phyloP scores from a whole-genome alignment of 1,140 invertebrate genomes.

The Brachionus paranguensis region DNA sequence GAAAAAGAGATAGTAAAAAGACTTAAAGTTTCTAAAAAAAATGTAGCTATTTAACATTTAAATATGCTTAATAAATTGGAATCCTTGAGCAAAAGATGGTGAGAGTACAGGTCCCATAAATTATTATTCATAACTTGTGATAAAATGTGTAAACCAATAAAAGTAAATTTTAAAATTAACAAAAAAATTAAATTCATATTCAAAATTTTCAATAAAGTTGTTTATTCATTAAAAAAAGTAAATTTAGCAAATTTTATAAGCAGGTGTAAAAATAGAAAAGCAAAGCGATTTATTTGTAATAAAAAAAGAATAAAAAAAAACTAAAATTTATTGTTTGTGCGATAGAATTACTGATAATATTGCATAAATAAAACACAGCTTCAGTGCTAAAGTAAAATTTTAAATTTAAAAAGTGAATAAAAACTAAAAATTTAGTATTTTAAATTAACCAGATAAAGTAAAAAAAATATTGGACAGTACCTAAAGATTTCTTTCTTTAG shows the following conservation, averaged over 20 bases:
- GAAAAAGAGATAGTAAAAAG: no score
- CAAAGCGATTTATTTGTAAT: not conserved
- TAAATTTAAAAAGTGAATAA: not conserved
- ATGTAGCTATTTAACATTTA: no score
- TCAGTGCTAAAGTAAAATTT: not conserved
- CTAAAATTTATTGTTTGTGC: not conserved
- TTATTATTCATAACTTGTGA: not conserved
- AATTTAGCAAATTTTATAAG: not conserved
- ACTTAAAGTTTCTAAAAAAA: no score
- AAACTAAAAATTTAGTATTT: not conserved
- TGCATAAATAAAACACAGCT: not conserved
- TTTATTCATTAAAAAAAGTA: not conserved
- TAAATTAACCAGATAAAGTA: not conserved
- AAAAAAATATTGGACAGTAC: not conserved
- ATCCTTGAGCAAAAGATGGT: no score
- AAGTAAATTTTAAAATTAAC: not conserved
- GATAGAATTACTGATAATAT: not conserved
- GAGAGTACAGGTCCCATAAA: no score
- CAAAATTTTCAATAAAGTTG: not conserved
- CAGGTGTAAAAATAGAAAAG: not conserved
- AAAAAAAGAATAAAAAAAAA: not conserved
- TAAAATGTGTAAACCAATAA: not conserved
- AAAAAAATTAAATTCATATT: not conserved
- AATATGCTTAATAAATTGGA: no score
- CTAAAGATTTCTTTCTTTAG: conserved; percentile 28